Conservation (phyloP, 1,140 invertebrate species). For the Platorchestia sp. region DNA sequence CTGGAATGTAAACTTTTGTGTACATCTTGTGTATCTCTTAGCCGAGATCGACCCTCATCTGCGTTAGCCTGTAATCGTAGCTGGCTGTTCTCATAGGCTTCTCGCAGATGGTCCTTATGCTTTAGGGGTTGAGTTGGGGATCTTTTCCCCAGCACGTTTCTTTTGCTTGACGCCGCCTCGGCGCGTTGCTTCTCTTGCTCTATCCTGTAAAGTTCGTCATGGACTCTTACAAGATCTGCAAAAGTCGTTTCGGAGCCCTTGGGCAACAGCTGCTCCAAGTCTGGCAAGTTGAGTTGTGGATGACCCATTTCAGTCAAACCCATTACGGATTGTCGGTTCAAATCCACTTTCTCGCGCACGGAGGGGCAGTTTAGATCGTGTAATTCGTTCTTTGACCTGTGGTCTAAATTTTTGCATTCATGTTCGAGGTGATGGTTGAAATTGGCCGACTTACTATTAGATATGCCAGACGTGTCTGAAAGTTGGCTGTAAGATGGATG, state of each 20-base stretch:
- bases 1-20: constrained; percentile 17
- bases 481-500: not conserved
- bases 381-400: not conserved
- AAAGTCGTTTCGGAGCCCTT: constrained; percentile 11
- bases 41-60: not conserved
- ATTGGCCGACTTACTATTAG: not conserved
- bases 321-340: not conserved
- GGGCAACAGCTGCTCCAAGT: constrained; percentile 16
- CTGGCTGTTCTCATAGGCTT: constrained; percentile 36
- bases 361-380: not conserved
- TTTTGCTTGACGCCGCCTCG: not conserved
- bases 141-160: not conserved
- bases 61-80: not conserved
- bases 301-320: not conserved
- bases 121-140: not conserved
- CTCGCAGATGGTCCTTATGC: constrained; percentile 32
- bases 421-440: not conserved
- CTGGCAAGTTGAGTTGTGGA: not conserved
- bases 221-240: constrained; percentile 42
- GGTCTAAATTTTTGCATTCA: not conserved
- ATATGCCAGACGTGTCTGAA: not conserved
- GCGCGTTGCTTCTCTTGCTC: not conserved
- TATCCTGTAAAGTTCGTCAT: constrained; percentile 23
- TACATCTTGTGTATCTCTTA: not conserved
- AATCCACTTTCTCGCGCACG: not conserved